A percentile compares a stretch with the other conserved stretches of the same genome.
phyloP scores from a whole-genome alignment of 1,140 invertebrate species.

The Elymnias hypermnestra region DNA sequence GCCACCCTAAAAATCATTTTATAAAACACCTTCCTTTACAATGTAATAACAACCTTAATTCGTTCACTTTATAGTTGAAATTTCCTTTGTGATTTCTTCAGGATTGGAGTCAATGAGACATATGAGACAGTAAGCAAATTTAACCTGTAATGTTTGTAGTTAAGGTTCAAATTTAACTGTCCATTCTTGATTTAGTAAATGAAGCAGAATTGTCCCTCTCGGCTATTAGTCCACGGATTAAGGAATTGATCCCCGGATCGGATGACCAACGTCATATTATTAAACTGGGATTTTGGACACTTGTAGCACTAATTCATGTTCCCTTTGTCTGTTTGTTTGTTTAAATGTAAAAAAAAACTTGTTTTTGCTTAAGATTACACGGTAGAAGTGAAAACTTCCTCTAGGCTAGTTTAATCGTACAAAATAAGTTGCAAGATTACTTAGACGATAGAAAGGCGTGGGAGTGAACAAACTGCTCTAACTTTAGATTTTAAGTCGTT shows the following conservation, averaged over 20 bases:
- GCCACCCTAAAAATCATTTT: slow-evolving; percentile 52
- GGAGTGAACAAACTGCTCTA: no score
- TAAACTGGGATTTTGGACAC: slow-evolving; percentile 64
- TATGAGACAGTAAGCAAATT: slow-evolving; percentile 12
- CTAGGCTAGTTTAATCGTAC: no score
- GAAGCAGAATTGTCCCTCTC: slow-evolving; percentile 39
- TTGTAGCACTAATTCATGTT: slow-evolving; percentile 57
- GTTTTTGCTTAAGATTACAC: no score
- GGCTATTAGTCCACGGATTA: slow-evolving; percentile 66
- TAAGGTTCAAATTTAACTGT: slow-evolving; percentile 23
- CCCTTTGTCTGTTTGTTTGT: slow-evolving; percentile 18
- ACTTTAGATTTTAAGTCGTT: no score
- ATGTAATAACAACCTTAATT: slow-evolving; percentile 20
- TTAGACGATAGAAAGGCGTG: no score
- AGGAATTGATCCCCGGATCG: slow-evolving; percentile 56
- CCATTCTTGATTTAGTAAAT: slow-evolving; percentile 23
- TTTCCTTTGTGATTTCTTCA: no score
- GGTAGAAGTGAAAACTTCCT: no score
- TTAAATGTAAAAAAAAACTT: no score
- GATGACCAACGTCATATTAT: slow-evolving; percentile 66
- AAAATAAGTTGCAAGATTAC: no score
- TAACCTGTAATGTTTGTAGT: background rate
- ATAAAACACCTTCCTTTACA: slow-evolving; percentile 13
- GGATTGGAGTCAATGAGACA: no score
- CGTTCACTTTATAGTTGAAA: slow-evolving; percentile 11